Evolutionary conservation across 2,797 vertebrate species (phyloP).

Genomic region (Eremophila alpestris): DNA sequence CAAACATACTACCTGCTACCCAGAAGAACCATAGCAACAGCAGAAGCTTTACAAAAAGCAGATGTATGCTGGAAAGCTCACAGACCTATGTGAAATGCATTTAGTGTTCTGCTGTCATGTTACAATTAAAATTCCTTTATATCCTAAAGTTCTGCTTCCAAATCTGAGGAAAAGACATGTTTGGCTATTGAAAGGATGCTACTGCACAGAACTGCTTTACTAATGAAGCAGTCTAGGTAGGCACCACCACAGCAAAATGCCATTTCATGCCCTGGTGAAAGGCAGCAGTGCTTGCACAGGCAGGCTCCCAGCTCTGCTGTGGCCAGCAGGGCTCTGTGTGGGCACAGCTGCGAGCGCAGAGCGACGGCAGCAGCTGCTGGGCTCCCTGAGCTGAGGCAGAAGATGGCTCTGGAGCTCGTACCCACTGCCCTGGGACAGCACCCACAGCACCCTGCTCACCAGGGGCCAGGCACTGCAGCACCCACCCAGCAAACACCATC

Average conservation of each 20-base stretch:
- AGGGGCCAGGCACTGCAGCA: not conserved
- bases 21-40: not conserved
- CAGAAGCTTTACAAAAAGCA: not conserved
- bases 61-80: not conserved
- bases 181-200: not conserved
- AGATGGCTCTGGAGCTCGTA: slow-evolving; percentile 3
- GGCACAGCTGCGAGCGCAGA: slow-evolving; percentile 56
- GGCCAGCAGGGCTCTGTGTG: not conserved
- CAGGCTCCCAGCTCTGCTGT: not conserved
- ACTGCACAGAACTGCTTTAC: not conserved
- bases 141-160: not conserved
- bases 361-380: slow-evolving; percentile 65
- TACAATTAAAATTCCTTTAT: not conserved
- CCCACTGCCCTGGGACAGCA: not conserved
- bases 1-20: not conserved
- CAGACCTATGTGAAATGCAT: not conserved
- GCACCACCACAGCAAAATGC: not conserved
- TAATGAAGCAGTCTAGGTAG: not conserved
- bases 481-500: not conserved
- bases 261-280: not conserved
- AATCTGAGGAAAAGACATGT: not conserved
- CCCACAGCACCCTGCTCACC: not conserved
- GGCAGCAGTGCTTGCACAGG: not conserved
- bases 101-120: not conserved
- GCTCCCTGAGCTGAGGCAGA: not conserved